These are phyloP conservation scores for Myanophis thanlyinensis DNA, from an alignment of 2,113 vertebrate genomes.

Conservation along the genomic window DNA sequence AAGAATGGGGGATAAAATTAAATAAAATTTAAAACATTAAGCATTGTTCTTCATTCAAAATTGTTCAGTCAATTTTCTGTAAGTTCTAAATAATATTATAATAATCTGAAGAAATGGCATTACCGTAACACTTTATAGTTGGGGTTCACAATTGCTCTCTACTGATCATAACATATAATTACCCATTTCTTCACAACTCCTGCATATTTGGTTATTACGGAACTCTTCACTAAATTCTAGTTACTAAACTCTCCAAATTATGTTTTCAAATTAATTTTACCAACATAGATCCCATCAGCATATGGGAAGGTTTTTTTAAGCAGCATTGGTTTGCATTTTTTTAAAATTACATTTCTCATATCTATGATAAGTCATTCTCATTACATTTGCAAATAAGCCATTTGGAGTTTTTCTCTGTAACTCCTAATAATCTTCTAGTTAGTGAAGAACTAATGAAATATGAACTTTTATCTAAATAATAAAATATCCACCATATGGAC, in stretches of 20 bases:
- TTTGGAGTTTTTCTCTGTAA: neutral
- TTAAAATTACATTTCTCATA: neutral
- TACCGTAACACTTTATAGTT: neutral
- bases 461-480: neutral
- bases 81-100: neutral
- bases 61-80: neutral
- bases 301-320: neutral
- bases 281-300: neutral
- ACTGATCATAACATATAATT: neutral
- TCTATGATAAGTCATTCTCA: neutral
- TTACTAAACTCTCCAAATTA: neutral
- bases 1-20: neutral
- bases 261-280: neutral
- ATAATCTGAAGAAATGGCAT: neutral
- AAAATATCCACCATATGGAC: neutral
- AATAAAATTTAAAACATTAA: neutral
- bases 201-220: neutral
- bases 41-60: neutral
- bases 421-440: slow-evolving; percentile 1
- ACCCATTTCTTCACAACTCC: neutral
- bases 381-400: neutral
- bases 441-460: neutral
- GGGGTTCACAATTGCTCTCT: neutral
- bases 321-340: neutral
- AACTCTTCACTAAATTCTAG: neutral